Evolutionary conservation across 2,888 invertebrate genomes (phyloP).

Genomic region (Phytoseiulus persimilis): DNA sequence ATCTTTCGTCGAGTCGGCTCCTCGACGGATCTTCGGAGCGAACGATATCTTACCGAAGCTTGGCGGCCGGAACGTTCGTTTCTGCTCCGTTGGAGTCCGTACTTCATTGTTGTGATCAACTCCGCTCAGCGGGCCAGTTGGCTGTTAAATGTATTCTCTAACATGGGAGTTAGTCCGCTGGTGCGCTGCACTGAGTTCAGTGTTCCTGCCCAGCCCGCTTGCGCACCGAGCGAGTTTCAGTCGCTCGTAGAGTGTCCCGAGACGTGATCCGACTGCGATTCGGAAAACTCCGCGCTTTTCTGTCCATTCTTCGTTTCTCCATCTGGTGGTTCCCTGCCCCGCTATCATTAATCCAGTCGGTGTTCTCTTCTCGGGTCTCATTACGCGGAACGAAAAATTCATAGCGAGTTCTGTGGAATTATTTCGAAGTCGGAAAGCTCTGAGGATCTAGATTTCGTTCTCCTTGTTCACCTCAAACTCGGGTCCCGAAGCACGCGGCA

Average conservation of each 20-base stretch:
- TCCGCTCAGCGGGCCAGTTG: background rate
- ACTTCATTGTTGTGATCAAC: background rate
- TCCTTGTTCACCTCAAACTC: too few relatives aligned
- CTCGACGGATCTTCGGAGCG: background rate
- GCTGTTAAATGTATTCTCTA: background rate
- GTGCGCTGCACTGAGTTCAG: background rate
- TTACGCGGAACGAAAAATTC: background rate
- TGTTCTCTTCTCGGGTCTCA: background rate
- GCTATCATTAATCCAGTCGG: background rate
- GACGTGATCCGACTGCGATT: background rate
- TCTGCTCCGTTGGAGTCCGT: background rate
- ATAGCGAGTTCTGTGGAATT: background rate
- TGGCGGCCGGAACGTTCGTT: background rate
- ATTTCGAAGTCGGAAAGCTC: background rate
- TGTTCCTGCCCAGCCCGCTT: background rate
- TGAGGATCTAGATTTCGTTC: too few relatives aligned
- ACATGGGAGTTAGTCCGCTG: background rate
- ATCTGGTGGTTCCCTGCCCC: background rate
- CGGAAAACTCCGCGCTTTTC: background rate
- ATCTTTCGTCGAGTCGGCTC: background rate
- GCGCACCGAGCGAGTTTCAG: background rate
- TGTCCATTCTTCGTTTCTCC: background rate
- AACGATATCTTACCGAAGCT: background rate
- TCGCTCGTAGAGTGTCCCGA: background rate
- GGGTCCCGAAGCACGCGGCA: too few relatives aligned